Evolutionary conservation across 2,888 invertebrate species (phyloP).

Genomic region (Leptinotarsa haldemani): DNA sequence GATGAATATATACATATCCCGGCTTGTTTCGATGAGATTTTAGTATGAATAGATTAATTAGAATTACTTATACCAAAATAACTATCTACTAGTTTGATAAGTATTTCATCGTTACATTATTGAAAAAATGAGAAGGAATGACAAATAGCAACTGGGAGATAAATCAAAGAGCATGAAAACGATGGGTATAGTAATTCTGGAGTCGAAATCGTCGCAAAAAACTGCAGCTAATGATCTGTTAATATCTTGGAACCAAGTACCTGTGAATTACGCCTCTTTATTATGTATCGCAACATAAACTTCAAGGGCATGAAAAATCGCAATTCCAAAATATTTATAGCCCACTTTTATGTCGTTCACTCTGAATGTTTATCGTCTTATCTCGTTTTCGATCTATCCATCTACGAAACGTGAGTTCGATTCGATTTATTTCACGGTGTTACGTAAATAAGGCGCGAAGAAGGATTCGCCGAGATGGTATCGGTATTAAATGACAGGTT

Average conservation of each 20-base stretch:
- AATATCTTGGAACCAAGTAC: background rate
- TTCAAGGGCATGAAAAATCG: background rate
- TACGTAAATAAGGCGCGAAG: conserved; percentile 42
- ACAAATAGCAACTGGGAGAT: too few relatives aligned
- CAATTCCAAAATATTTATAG: conserved; percentile 12
- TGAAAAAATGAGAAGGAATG: too few relatives aligned
- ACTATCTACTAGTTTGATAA: too few relatives aligned
- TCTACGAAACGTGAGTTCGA: conserved; percentile 17
- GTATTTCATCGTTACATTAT: too few relatives aligned
- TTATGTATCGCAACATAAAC: conserved; percentile 1
- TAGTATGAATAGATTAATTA: too few relatives aligned
- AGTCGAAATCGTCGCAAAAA: too few relatives aligned
- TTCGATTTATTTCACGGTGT: conserved; percentile 37
- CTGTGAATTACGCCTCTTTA: conserved; percentile 1
- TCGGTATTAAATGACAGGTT: conserved; percentile 42
- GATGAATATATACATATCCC: too few relatives aligned
- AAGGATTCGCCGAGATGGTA: conserved; percentile 43
- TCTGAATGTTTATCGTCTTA: conserved; percentile 18
- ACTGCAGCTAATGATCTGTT: too few relatives aligned
- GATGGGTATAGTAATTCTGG: too few relatives aligned
- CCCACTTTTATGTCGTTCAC: conserved; percentile 20
- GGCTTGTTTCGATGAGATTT: too few relatives aligned
- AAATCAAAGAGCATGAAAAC: too few relatives aligned
- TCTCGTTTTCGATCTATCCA: conserved; percentile 19
- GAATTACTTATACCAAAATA: too few relatives aligned